These are phyloP conservation scores for Nannoperca obscura DNA, from an alignment of 2,797 vertebrate genomes.

Conservation along the genomic window DNA sequence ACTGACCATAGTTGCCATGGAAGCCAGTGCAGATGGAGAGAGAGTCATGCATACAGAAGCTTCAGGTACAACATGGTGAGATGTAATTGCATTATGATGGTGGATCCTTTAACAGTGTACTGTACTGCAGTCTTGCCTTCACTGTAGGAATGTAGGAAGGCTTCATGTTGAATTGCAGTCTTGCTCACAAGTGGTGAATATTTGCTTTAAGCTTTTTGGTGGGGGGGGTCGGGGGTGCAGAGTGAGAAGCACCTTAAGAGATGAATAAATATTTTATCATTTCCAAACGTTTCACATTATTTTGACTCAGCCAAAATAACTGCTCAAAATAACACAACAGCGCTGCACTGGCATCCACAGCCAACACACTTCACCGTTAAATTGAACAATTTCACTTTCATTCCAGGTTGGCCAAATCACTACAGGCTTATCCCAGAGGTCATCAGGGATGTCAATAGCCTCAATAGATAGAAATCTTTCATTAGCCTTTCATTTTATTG, in stretches of 20 bases:
- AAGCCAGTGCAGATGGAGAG: slow-evolving; percentile 34
- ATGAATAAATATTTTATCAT: slow-evolving; percentile 60
- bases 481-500: slow-evolving; percentile 69
- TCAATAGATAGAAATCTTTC: slow-evolving; percentile 68
- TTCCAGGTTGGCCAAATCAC: slow-evolving; percentile 33
- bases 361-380: slow-evolving; percentile 38
- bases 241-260: slow-evolving; percentile 29
- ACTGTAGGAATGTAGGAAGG: background rate
- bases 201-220: slow-evolving; percentile 16
- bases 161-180: slow-evolving; percentile 19
- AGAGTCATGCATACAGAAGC: slow-evolving; percentile 6
- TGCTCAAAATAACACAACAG: background rate
- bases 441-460: slow-evolving; percentile 64
- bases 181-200: slow-evolving; percentile 3
- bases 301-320: slow-evolving; percentile 42
- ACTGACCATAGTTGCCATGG: slow-evolving; percentile 63
- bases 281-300: slow-evolving; percentile 37
- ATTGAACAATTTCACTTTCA: slow-evolving; percentile 57
- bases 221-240: background rate
- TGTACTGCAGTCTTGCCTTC: background rate
- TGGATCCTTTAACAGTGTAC: background rate
- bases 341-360: background rate
- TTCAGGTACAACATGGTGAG: slow-evolving; percentile 36
- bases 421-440: slow-evolving; percentile 61
- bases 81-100: slow-evolving; percentile 31